phyloP scores from a whole-genome alignment of 2,113 vertebrate species.

The Elgaria multicarinata region DNA sequence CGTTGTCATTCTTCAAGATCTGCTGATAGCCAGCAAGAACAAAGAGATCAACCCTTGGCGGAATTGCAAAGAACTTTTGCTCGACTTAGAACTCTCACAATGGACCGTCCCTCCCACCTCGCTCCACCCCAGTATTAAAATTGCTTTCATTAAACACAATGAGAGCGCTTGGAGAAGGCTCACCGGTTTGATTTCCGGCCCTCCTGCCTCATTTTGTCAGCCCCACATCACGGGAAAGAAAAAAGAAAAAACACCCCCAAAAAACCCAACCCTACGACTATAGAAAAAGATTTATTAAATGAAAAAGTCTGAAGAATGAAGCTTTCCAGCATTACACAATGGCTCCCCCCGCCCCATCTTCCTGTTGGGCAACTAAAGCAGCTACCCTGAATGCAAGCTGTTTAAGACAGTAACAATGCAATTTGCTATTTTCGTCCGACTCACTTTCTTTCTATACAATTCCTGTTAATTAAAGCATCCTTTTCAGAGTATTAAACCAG shows the following conservation, averaged over 20 bases:
- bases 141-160: constrained; percentile 53
- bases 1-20: constrained; percentile 29
- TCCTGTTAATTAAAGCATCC: constrained; percentile 66
- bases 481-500: constrained; percentile 55
- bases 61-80: constrained; percentile 27
- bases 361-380: constrained; percentile 26
- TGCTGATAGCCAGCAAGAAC: constrained; percentile 30
- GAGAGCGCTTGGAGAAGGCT: constrained; percentile 33
- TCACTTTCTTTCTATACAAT: constrained; percentile 59
- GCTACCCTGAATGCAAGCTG: constrained; percentile 26
- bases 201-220: constrained; percentile 56
- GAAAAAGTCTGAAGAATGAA: constrained; percentile 43
- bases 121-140: constrained; percentile 9
- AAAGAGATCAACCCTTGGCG: constrained; percentile 38
- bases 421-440: constrained; percentile 67
- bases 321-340: constrained; percentile 47
- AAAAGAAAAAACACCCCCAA: no score
- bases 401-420: constrained; percentile 56
- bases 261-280: constrained; percentile 23
- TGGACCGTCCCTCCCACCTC: neutral
- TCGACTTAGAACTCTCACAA: constrained; percentile 23
- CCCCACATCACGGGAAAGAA: constrained; percentile 15
- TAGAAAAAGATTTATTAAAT: constrained; percentile 62
- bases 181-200: constrained; percentile 53
- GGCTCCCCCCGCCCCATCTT: constrained; percentile 34